Evolutionary conservation across 2,888 invertebrate genomes (phyloP).

Genomic region (Eulithis testata): DNA sequence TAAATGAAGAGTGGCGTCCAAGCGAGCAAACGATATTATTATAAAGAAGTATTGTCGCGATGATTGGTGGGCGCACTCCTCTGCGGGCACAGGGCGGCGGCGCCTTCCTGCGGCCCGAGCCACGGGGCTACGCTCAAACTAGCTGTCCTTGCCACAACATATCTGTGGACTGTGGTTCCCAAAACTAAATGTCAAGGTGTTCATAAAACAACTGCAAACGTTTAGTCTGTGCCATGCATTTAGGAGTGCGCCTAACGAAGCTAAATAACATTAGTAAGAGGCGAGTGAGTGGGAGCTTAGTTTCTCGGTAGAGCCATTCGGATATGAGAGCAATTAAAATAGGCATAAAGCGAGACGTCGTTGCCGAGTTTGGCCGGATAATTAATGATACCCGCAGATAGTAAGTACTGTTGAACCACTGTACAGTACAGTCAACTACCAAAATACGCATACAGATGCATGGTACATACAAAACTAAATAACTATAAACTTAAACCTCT

Average conservation of each 20-base stretch:
- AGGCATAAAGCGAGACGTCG: conserved; percentile 14
- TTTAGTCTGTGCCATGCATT: too few species aligned
- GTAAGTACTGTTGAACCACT: background rate
- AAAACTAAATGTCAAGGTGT: too few species aligned
- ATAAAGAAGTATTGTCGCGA: background rate
- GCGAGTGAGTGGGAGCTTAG: too few species aligned
- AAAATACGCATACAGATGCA: too few species aligned
- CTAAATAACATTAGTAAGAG: too few species aligned
- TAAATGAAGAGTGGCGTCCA: background rate
- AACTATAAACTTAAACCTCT: too few species aligned
- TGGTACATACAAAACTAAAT: too few species aligned
- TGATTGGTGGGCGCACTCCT: background rate
- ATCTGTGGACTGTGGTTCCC: too few species aligned
- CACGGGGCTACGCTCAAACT: background rate
- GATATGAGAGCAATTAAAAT: conserved; percentile 17
- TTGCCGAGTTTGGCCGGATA: conserved; percentile 9
- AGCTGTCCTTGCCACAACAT: too few species aligned
- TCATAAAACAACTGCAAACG: too few species aligned
- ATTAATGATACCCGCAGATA: conserved; percentile 11
- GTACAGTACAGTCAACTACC: too few species aligned
- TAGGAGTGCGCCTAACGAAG: too few species aligned
- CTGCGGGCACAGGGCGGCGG: background rate
- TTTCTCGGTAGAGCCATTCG: conserved; percentile 9
- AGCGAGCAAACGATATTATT: background rate
- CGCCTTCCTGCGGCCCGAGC: conserved; percentile 3